Evolutionary conservation across 1,140 invertebrate species (phyloP).

Genomic region (Phocides pigmalion): DNA sequence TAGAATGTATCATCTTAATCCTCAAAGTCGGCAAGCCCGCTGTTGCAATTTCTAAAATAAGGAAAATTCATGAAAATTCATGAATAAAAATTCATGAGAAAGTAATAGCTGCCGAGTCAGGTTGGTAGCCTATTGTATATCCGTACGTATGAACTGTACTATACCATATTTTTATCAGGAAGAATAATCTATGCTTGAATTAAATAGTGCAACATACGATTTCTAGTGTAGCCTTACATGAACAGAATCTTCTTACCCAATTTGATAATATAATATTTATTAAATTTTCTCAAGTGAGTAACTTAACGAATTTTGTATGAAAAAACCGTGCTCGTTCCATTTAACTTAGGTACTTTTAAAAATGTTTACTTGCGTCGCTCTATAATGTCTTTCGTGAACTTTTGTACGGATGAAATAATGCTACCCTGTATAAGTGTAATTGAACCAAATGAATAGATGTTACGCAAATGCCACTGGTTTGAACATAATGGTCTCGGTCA

Average conservation of each 20-base stretch:
- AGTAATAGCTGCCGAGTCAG: too few species aligned
- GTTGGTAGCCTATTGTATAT: too few species aligned
- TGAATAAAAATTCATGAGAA: too few species aligned
- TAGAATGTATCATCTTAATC: too few species aligned
- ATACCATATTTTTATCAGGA: too few species aligned
- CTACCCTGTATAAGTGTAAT: slow-evolving; percentile 17
- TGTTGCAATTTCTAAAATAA: too few species aligned
- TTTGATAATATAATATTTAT: background rate
- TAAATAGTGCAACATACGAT: too few species aligned
- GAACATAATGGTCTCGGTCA: slow-evolving; percentile 27
- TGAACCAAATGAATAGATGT: slow-evolving; percentile 28
- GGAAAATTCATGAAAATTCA: too few species aligned
- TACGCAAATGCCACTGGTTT: slow-evolving; percentile 37
- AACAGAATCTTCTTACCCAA: background rate
- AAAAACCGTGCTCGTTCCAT: slow-evolving; percentile 7
- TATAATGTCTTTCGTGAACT: slow-evolving; percentile 10
- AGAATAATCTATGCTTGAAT: too few species aligned
- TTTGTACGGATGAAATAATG: slow-evolving; percentile 28
- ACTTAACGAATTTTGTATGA: slow-evolving; percentile 7
- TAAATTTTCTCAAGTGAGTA: background rate
- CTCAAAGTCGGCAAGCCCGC: too few species aligned
- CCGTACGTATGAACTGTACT: too few species aligned
- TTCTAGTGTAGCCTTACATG: background rate
- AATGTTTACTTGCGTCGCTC: slow-evolving; percentile 2
- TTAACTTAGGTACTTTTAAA: slow-evolving; percentile 5